Conservation (phyloP, 2,113 vertebrate genomes). For the Gavia stellata region DNA sequence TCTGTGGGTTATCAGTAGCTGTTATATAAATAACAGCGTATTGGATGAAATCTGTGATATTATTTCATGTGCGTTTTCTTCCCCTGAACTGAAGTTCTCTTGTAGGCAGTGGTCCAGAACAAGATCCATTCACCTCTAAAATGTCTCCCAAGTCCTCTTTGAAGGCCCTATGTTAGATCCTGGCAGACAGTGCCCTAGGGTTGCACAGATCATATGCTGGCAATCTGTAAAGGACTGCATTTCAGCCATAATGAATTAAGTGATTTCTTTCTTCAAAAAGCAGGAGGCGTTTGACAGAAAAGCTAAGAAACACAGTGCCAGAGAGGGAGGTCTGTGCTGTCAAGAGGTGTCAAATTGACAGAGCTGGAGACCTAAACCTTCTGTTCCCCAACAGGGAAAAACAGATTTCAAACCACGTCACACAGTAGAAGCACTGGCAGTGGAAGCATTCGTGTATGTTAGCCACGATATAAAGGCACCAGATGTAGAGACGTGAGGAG, state of each 20-base stretch:
- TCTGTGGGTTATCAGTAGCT: conserved; percentile 35
- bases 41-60: background rate
- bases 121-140: background rate
- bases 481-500: background rate
- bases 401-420: conserved; percentile 49
- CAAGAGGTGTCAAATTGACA: conserved; percentile 50
- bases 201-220: background rate
- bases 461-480: background rate
- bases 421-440: conserved; percentile 22
- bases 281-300: conserved; percentile 26
- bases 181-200: background rate
- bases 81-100: background rate
- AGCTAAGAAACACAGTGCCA: conserved; percentile 20
- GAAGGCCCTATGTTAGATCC: background rate
- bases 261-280: conserved; percentile 33
- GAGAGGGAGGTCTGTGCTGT: conserved; percentile 49
- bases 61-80: background rate
- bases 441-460: conserved; percentile 20
- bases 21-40: conserved; percentile 8
- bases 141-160: background rate
- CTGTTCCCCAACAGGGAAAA: conserved; percentile 39
- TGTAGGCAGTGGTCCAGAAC: background rate
- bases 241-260: conserved; percentile 38
- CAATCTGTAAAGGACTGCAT: background rate
- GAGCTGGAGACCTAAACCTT: conserved; percentile 51